These are phyloP conservation scores for Cataglyphis cursor DNA, from an alignment of 2,888 invertebrate genomes.

Conservation along the genomic window DNA sequence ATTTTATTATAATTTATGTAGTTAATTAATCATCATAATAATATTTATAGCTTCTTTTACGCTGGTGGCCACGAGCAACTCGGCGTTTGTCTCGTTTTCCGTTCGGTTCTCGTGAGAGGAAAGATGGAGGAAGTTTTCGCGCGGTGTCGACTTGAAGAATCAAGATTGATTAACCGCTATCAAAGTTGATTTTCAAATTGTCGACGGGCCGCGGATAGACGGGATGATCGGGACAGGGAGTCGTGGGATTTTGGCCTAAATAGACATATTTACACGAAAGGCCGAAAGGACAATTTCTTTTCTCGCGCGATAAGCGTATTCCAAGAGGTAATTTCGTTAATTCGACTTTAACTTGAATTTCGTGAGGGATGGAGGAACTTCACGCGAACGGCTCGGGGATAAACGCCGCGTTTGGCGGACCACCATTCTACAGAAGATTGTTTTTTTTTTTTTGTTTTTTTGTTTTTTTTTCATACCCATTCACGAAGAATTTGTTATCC, in stretches of 20 bases:
- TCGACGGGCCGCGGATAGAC: conserved; percentile 44
- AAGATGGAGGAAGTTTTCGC: background rate
- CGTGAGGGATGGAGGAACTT: background rate
- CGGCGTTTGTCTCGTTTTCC: conserved; percentile 45
- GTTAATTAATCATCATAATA: conserved; percentile 78
- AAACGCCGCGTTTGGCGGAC: conserved; percentile 58
- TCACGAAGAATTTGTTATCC: conserved; percentile 73
- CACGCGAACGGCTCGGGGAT: conserved; percentile 51
- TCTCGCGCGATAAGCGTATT: conserved; percentile 54
- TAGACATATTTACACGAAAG: conserved; percentile 84
- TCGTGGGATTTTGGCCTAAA: conserved; percentile 77
- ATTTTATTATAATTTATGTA: conserved; percentile 79
- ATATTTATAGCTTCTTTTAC: conserved; percentile 67
- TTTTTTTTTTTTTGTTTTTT: conserved; percentile 30
- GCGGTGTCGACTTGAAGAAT: conserved; percentile 70
- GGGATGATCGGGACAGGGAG: conserved; percentile 30
- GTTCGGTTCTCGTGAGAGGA: conserved; percentile 35
- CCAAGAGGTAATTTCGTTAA: conserved; percentile 55
- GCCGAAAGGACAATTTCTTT: conserved; percentile 74
- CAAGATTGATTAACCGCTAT: conserved; percentile 82
- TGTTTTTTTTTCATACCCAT: conserved; percentile 62
- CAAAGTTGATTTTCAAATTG: conserved; percentile 78
- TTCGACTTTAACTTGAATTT: conserved; percentile 44
- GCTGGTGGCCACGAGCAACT: conserved; percentile 43
- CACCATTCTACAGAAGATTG: conserved; percentile 67